Conservation (phyloP, 2,797 vertebrate species). For the Apogon hyalosoma region DNA sequence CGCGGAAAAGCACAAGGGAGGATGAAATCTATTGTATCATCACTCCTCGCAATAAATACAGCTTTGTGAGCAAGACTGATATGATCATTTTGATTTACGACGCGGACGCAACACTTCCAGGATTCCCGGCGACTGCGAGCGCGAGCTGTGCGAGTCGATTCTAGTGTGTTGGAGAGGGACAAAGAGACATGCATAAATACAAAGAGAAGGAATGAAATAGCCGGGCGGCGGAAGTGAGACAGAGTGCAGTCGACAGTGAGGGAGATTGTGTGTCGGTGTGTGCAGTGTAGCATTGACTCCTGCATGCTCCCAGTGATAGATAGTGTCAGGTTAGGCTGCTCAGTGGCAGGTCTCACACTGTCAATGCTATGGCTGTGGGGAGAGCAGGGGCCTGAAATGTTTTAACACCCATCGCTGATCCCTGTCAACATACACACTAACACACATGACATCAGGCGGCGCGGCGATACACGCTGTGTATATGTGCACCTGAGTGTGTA, state of each 20-base stretch:
- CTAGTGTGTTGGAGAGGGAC: constrained; percentile 60
- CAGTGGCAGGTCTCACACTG: constrained; percentile 77
- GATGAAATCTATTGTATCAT: constrained; percentile 67
- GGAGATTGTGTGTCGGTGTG: constrained; percentile 80
- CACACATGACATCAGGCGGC: constrained; percentile 66
- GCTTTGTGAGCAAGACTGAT: constrained; percentile 65
- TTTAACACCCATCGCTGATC: constrained; percentile 80
- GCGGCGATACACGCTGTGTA: constrained; percentile 25
- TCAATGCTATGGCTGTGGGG: constrained; percentile 72
- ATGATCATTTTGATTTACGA: constrained; percentile 79
- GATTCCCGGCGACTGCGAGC: constrained; percentile 37
- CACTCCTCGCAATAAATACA: constrained; percentile 62
- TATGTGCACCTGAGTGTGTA: constrained; percentile 58
- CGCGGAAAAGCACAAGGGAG: constrained; percentile 39
- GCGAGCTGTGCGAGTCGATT: constrained; percentile 12
- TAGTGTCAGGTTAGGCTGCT: constrained; percentile 81
- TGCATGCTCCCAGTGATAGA: constrained; percentile 81
- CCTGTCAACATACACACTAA: constrained; percentile 79
- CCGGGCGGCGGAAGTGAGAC: constrained; percentile 73
- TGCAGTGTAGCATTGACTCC: constrained; percentile 80
- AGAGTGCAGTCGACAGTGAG: constrained; percentile 77
- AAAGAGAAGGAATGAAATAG: constrained; percentile 63
- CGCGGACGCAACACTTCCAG: constrained; percentile 56
- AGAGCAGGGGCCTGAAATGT: constrained; percentile 76
- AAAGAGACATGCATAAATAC: constrained; percentile 69